Base-by-base conservation (phyloP, 2,113 vertebrate genomes). In the Cebidichthys violaceus region DNA sequence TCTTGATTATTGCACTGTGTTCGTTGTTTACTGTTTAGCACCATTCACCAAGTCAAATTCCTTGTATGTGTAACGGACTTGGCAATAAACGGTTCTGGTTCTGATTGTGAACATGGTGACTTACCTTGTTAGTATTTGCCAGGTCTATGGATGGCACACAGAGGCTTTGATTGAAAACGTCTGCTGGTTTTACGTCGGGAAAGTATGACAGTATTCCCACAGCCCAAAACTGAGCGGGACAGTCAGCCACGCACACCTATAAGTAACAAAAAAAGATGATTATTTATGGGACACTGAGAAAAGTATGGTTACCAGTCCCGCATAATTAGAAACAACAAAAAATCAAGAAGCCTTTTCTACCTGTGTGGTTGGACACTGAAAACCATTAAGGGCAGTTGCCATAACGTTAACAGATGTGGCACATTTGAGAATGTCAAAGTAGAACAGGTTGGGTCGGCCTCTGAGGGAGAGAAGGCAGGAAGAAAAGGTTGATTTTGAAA, bases 321-420 rank as follows among this genome's bases (percentile, higher is more conserved):
- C 29, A 14, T 22, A 4, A 35, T 47, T 4, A 52, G 24, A 62
- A 71, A n/a, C 2, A 3, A 31, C 0, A 6, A 55, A 18, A 18
- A 62, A n/a, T 24, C 8, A 4, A 61, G 41, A 4, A 29, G 67
- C 17, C 10, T 6, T 57, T 9, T 70, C 0, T 89, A 97, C 97
- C 96, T 97, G 96, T 5, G 95, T 93, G 2, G 97, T 98, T 29
- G 96, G 96, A 83, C 97, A 98, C 67, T 96, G 96, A 0, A 97
- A 86, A 1, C 96, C 95, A 3, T 95, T 91, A 18, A 96, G 92
- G 6, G 95, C 73, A 0, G 89, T 37, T 0, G 93, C 87, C 89
- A 97, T 88, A 45, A 96, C 1, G 27, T 96, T 96, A 6, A 90
- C 43, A 0, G 86, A 75, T 0, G 91, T 87, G 78, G 94, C 82